A percentile compares a stretch with the other conserved stretches of the same genome.
These are phyloP conservation scores for Tetragnatha versicolor DNA, from an alignment of 1,140 invertebrate species.

Conservation along the genomic window DNA sequence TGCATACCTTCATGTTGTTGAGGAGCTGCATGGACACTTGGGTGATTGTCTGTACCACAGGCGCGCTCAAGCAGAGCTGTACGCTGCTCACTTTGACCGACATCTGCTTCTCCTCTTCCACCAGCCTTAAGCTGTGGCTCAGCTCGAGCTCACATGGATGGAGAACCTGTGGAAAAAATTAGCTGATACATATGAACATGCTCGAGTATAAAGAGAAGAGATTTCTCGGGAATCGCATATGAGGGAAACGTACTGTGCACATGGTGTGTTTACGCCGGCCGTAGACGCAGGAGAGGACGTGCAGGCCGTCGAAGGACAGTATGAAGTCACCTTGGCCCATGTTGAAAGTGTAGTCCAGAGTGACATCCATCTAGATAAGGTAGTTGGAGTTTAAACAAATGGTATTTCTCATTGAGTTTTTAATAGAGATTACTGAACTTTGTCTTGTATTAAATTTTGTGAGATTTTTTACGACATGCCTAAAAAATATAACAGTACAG, in stretches of 20 bases:
- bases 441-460: too few species aligned
- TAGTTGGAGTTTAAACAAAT: too few species aligned
- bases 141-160: slow-evolving; percentile 78
- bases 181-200: too few species aligned
- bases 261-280: slow-evolving; percentile 57
- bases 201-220: too few species aligned
- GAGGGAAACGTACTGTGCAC: slow-evolving; percentile 57
- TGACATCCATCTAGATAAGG: slow-evolving; percentile 71
- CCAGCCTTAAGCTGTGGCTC: slow-evolving; percentile 70
- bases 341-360: slow-evolving; percentile 76
- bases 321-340: slow-evolving; percentile 72
- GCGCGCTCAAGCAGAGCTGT: slow-evolving; percentile 76
- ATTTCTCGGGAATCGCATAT: too few species aligned
- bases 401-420: too few species aligned
- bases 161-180: slow-evolving; percentile 66
- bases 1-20: slow-evolving; percentile 21
- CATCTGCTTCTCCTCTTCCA: slow-evolving; percentile 72
- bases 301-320: slow-evolving; percentile 72
- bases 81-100: slow-evolving; percentile 72
- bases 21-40: slow-evolving; percentile 64
- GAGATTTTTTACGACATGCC: too few species aligned
- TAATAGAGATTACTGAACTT: too few species aligned
- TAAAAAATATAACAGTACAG: too few species aligned
- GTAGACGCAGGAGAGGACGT: slow-evolving; percentile 67
- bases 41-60: slow-evolving; percentile 74